Base-by-base conservation (phyloP, 2,113 vertebrate genomes). In the Antechinus flavipes region DNA sequence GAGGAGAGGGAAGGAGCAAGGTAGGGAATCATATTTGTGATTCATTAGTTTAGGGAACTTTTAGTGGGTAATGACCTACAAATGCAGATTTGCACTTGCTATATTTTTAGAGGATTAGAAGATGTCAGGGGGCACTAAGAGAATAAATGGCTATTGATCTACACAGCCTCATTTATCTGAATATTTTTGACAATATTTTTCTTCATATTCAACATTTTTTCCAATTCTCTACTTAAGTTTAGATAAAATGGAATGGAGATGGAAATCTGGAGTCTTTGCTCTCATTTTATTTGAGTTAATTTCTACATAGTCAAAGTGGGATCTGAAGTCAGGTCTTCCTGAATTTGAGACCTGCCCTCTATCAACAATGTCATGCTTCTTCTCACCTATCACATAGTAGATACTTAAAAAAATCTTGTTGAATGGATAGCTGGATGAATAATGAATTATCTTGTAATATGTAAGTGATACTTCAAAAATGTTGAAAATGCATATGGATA, bases 391-490 rank as follows among this genome's bases (percentile, higher is more conserved):
- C n/a, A 42, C n/a, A 8, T 42, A 84, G 6, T 84, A 68, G 61
- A n/a, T 35, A n/a, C 35, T 84, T 2, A 24, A 54, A 54, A 12
- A 54, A 54, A 16, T 54, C 11, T 68, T 35, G 12, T 68, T 84
- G n/a, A 76, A 22, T 76, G 14, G n/a, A 76, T 76, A 35, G n/a
- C 16, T 76, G 14, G 16, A n/a, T 76, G 35, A 42, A 76, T 76
- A 76, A 84, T 76, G 68, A n/a, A 76, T 84, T n/a, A 22, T 42
- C 68, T 42, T 84, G 16, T 84, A 42, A 84, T 84, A 42, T 8
- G 6, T 96, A 97, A 98, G 97, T 2, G 95, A 95, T 98, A 97
- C 95, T 95, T 93, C 95, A 98, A 90, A 96, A 89, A 92, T 96
- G 96, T 95, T 94, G 97, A 91, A 97, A 93, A 91, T 50, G 95